Conservation (phyloP, 1,140 invertebrate species). For the Harlomillsia oculata region DNA sequence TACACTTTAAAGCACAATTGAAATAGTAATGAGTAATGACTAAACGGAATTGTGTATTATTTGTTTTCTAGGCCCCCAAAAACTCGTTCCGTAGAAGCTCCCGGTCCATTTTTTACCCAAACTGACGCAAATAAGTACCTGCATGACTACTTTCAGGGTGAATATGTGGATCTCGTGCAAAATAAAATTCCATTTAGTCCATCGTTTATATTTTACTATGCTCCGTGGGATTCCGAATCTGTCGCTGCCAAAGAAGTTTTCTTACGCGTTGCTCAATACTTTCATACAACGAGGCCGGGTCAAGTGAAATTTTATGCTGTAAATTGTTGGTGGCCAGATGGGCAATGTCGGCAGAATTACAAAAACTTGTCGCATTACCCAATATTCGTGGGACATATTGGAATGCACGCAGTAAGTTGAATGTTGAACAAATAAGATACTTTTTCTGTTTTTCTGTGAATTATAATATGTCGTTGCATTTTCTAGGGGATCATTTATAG, state of each 20-base stretch:
- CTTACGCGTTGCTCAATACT: slow-evolving; percentile 28
- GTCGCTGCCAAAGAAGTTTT: slow-evolving; percentile 28
- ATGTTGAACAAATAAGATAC: not conserved
- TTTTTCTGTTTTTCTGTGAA: not conserved
- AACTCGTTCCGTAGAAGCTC: slow-evolving; percentile 13
- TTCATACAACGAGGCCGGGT: slow-evolving; percentile 4
- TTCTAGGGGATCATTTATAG: slow-evolving; percentile 33
- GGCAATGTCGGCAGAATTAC: slow-evolving; percentile 34
- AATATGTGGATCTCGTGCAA: slow-evolving; percentile 30
- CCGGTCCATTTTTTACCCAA: slow-evolving; percentile 27
- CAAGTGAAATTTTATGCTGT: slow-evolving; percentile 32
- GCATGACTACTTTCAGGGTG: slow-evolving; percentile 29
- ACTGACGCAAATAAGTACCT: slow-evolving; percentile 5
- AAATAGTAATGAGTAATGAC: not conserved
- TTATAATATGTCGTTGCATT: not conserved
- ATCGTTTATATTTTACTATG: slow-evolving; percentile 34
- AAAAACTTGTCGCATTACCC: slow-evolving; percentile 35
- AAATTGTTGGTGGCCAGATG: slow-evolving; percentile 34
- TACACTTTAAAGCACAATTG: not conserved
- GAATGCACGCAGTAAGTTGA: slow-evolving; percentile 20
- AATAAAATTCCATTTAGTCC: slow-evolving; percentile 30
- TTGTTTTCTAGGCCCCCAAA: slow-evolving; percentile 19
- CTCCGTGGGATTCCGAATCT: slow-evolving; percentile 33
- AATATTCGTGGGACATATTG: slow-evolving; percentile 34
- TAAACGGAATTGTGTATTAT: not conserved